These are phyloP conservation scores for Temnothorax curvispinosus DNA, from an alignment of 1,140 invertebrate genomes.

Conservation along the genomic window DNA sequence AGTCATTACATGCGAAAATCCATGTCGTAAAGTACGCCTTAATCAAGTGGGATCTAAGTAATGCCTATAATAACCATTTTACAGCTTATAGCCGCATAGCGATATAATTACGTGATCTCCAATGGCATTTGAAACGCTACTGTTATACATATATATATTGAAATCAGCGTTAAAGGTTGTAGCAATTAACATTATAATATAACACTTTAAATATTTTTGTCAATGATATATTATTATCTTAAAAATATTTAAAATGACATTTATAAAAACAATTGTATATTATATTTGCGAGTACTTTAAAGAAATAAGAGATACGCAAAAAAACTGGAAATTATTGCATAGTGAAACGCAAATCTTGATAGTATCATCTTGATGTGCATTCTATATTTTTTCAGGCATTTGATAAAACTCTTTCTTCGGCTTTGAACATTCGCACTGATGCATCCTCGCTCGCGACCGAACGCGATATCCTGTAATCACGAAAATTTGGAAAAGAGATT, in stretches of 20 bases:
- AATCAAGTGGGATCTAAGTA: constrained; percentile 41
- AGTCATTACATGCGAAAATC: background rate
- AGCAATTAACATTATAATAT: constrained; percentile 20
- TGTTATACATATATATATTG: background rate
- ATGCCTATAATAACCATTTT: constrained; percentile 3
- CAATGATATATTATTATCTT: background rate
- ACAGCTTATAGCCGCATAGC: constrained; percentile 20
- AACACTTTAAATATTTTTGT: background rate
- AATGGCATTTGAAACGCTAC: constrained; percentile 6
- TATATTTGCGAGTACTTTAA: background rate
- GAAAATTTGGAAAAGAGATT: constrained; percentile 70
- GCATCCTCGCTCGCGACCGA: constrained; percentile 4
- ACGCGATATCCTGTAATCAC: constrained; percentile 62
- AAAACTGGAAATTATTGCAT: background rate
- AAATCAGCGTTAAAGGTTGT: constrained; percentile 15
- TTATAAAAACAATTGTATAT: background rate
- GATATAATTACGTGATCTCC: constrained; percentile 29
- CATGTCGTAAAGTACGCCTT: background rate
- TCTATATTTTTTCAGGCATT: background rate
- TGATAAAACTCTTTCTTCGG: background rate
- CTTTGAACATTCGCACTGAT: background rate
- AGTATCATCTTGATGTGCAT: background rate
- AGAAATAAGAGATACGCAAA: background rate
- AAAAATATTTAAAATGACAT: background rate
- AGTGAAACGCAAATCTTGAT: background rate